Conservation (phyloP, 1,140 invertebrate genomes). For the Antheraea pernyi region DNA sequence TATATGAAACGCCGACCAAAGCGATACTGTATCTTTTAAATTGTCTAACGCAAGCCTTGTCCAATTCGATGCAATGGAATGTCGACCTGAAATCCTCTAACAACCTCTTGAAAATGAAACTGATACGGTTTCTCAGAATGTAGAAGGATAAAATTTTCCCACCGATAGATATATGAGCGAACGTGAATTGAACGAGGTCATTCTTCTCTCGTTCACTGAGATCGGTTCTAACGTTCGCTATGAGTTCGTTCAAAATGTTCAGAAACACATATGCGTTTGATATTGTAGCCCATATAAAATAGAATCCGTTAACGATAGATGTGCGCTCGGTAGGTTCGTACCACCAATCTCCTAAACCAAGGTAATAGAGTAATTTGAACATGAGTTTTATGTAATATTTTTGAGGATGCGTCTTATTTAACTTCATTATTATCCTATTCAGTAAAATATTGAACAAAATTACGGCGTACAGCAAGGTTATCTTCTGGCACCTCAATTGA, state of each 20-base stretch:
- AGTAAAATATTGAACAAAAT: not conserved
- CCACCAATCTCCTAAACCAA: constrained; percentile 47
- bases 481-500: not conserved
- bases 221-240: constrained; percentile 31
- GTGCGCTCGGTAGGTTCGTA: constrained; percentile 31
- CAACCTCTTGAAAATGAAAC: constrained; percentile 26
- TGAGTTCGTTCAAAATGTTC: constrained; percentile 30
- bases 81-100: constrained; percentile 30
- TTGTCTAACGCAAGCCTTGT: constrained; percentile 27
- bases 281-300: constrained; percentile 29
- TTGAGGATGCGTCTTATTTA: constrained; percentile 28
- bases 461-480: not conserved
- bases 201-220: constrained; percentile 39
- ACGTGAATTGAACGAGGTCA: constrained; percentile 39
- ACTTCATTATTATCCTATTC: not conserved
- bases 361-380: constrained; percentile 35
- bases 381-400: constrained; percentile 42
- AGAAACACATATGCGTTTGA: constrained; percentile 32
- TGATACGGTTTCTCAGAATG: constrained; percentile 28
- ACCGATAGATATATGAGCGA: constrained; percentile 32
- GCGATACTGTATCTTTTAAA: constrained; percentile 26
- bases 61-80: constrained; percentile 24
- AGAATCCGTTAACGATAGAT: constrained; percentile 18
- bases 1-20: constrained; percentile 19
- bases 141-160: constrained; percentile 34